phyloP scores from a whole-genome alignment of 2,888 invertebrate genomes.

The Eretmocerus hayati region DNA sequence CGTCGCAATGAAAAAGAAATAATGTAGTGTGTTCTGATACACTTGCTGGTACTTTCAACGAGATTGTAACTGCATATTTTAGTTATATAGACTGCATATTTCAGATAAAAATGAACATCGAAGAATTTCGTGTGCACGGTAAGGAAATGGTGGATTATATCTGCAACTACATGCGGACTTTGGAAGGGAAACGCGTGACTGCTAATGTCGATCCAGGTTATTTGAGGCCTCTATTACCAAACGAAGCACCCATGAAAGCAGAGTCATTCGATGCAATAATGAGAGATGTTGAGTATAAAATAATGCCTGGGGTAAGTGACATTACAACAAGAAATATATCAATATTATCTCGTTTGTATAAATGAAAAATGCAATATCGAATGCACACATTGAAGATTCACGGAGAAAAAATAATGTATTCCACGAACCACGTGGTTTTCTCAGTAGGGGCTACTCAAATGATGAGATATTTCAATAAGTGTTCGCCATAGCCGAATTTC shows the following conservation, averaged over 20 bases:
- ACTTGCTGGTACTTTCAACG: too few relatives aligned
- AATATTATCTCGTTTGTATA: not conserved
- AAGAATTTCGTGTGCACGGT: constrained; percentile 79
- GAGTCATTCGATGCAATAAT: constrained; percentile 86
- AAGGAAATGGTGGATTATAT: constrained; percentile 96
- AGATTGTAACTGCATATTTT: too few relatives aligned
- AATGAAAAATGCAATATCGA: not conserved
- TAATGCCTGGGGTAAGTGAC: constrained; percentile 81
- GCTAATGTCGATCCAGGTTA: constrained; percentile 91
- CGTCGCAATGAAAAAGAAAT: too few relatives aligned
- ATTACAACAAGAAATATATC: not conserved
- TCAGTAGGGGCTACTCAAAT: too few relatives aligned
- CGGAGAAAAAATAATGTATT: not conserved
- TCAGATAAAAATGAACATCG: constrained; percentile 69
- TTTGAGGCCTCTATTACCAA: constrained; percentile 68
- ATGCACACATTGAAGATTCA: not conserved
- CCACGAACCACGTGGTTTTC: too few relatives aligned
- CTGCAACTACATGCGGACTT: constrained; percentile 63
- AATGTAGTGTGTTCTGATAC: too few relatives aligned
- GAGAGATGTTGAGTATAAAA: constrained; percentile 81
- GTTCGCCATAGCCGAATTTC: too few relatives aligned
- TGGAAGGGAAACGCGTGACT: constrained; percentile 73
- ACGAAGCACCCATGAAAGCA: constrained; percentile 73
- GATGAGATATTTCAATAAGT: too few relatives aligned
- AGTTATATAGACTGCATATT: too few relatives aligned